Conservation (phyloP, 2,797 vertebrate species). For the Lutjanus campechanus region DNA sequence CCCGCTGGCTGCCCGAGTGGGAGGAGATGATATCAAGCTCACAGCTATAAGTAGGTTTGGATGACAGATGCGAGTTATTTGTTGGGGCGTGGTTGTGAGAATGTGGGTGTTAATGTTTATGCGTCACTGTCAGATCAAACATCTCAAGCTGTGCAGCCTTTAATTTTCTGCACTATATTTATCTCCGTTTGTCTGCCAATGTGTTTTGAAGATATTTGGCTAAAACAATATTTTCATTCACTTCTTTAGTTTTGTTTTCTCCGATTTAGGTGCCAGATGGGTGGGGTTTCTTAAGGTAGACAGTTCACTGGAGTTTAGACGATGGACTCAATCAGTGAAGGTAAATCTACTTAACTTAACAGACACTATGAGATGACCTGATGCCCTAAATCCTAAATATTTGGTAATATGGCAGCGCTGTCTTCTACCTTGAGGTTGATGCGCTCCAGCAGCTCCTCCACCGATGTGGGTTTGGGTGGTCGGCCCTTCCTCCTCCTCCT, state of each 20-base stretch:
- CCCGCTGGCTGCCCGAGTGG: constrained; percentile 44
- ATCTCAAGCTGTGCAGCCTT: constrained; percentile 28
- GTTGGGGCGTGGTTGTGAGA: constrained; percentile 45
- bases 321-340: background rate
- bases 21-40: constrained; percentile 53
- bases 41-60: constrained; percentile 41
- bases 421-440: constrained; percentile 94
- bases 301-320: background rate
- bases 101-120: constrained; percentile 71
- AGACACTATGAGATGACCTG: background rate
- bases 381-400: background rate
- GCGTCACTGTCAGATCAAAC: constrained; percentile 55
- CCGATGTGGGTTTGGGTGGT: constrained; percentile 94
- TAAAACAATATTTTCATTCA: constrained; percentile 20
- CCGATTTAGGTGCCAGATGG: constrained; percentile 1
- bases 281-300: background rate
- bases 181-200: constrained; percentile 43
- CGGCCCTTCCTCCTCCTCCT: constrained; percentile 93
- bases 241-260: constrained; percentile 22
- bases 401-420: background rate
- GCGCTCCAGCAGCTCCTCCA: constrained; percentile 96
- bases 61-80: constrained; percentile 57
- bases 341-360: background rate
- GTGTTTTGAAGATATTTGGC: constrained; percentile 18
- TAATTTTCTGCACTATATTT: constrained; percentile 54